Base-by-base conservation (phyloP, 2,797 vertebrate species). In the Notamacropus eugenii region DNA sequence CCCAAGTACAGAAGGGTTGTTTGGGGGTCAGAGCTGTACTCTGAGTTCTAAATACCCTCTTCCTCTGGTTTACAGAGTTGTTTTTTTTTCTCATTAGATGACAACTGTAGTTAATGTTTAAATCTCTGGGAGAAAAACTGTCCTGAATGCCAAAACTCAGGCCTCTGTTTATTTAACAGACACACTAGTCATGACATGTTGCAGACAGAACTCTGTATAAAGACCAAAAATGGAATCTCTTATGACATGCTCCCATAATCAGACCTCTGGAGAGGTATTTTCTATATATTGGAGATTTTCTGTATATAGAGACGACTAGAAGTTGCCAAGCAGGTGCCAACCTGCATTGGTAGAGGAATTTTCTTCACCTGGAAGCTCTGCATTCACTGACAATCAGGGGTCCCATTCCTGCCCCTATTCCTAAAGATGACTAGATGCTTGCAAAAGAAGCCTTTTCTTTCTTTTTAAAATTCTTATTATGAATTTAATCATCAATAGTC, bases 161-260 rank as follows among this genome's bases (percentile, higher is more conserved):
- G 29, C 24, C 46, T 54, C 50, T 52, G 50, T 92, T 92, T 92
- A 92, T n/a, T 92, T 92, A 92, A 59, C 28, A 92, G 50, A 27
- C 74, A 55, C 27, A 40, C 34, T 8, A 54, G n/a, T 55, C n/a
- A 93, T 82, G 55, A 27, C 40, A n/a, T 54, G 50, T 54, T 31
- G 54, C 50, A 92, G 50, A 62, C n/a, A 91, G 34, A 91, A 91
- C n/a, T 91, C 52, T n/a, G 90, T 54, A 24, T n/a, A 91, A 74
- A 82, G 40, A 82, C 19, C 40, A 82, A 82, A 82, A 87, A 87
- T 27, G 74, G 74, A 87, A 46, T 87, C 74, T 9, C n/a, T 87
- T 19, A 11, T 87, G 40, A 50, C 4, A 46, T 46, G 46, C 12
- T 22, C 40, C 40, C 40, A 87, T 27, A 11, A 34, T n/a, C 62